Conservation (phyloP, 2,797 vertebrate species). For the Cheirogaleus major region DNA sequence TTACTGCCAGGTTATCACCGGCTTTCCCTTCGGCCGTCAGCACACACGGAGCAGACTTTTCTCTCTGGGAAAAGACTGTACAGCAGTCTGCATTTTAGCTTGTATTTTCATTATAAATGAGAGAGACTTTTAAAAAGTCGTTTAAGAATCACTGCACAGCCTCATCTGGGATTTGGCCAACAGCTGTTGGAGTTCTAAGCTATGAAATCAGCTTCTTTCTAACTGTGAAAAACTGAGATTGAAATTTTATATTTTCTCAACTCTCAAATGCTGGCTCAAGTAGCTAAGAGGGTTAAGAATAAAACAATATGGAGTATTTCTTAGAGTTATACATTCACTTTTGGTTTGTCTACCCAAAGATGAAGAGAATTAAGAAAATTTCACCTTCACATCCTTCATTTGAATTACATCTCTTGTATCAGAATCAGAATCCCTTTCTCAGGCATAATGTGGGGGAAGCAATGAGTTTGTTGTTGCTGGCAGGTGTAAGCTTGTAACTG, state of each 20-base stretch:
- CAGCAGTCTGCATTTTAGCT: slow-evolving; percentile 46
- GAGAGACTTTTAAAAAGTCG: slow-evolving; percentile 34
- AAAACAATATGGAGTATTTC: neutral
- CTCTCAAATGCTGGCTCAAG: neutral
- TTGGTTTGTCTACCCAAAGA: neutral
- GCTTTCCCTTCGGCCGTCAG: neutral
- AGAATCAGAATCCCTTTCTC: neutral
- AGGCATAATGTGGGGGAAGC: no score
- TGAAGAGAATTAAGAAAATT: neutral
- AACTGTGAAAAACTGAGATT: neutral
- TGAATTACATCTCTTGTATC: neutral
- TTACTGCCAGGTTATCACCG: neutral
- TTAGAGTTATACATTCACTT: neutral
- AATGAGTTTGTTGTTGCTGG: neutral
- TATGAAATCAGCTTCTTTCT: slow-evolving; percentile 1
- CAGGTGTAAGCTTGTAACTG: neutral
- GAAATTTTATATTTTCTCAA: slow-evolving; percentile 32
- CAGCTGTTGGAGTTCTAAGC: neutral
- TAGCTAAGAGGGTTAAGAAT: slow-evolving; percentile 12
- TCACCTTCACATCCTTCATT: neutral
- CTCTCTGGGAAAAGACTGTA: neutral
- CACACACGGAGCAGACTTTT: neutral
- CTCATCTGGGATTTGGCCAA: slow-evolving; percentile 38
- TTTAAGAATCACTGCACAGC: slow-evolving; percentile 36
- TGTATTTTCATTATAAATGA: slow-evolving; percentile 55